Base-by-base conservation (phyloP, 2,797 vertebrate species). In the Acestrorhynchus altus region DNA sequence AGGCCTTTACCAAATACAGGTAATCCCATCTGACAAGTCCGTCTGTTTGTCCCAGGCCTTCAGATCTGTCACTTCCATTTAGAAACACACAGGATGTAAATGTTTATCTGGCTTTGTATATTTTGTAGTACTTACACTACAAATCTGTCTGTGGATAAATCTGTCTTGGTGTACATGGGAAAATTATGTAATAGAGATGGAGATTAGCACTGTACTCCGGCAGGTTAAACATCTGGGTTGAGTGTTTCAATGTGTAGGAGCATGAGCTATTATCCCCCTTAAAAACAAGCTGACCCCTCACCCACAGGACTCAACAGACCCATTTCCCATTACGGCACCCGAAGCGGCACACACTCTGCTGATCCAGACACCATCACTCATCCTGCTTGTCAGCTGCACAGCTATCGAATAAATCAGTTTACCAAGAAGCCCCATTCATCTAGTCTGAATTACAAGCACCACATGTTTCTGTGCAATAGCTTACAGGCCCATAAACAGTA, bases 261-360 rank as follows among this genome's bases (percentile, higher is more conserved):
- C n/a, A 20, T 10, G 7, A 71, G 56, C 12, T 47, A 78, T 72
- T 72, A 56, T 8, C 18, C 40, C 1, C 10, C 40, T 39, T 20
- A 12, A 77, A 44, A 72, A 65, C 40, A 56, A 46, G 31, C n/a
- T 72, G 28, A 66, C 69, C 76, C 51, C 59, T 63, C 63, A 64
- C 67, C 42, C 24, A n/a, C 39, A 57, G 16, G 72, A 66, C n/a
- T 72, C 15, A 22, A 64, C 69, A 59, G 49, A 72, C 47, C 57
- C 69, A 66, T 59, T 52, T 56, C 49, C 35, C 69, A 73, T 47
- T 72, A 49, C 42, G 39, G 9, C 35, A n/a, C 65, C 40, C 46
- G 46, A 28, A 65, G 26, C 60, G 31, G 31, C 60, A 72, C 68
- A 78, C n/a, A 26, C 47, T 11, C 66, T 31, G 26, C 66, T 35